Evolutionary conservation across 2,797 vertebrate species (phyloP).

Genomic region (Oceanodroma leucorhoa): DNA sequence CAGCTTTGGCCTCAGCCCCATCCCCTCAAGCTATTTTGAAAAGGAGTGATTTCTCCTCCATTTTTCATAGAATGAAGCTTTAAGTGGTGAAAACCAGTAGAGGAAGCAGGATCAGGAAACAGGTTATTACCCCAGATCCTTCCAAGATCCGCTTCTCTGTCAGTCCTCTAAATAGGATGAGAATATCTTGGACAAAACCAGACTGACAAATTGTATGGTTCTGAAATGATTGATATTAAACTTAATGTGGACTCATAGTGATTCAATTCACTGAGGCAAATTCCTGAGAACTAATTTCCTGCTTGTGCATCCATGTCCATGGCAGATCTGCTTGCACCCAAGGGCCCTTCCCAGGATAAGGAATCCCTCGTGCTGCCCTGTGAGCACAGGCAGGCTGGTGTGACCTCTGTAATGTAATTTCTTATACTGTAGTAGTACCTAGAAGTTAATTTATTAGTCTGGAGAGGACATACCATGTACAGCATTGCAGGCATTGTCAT

Average conservation of each 20-base stretch:
- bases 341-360: background rate
- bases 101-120: background rate
- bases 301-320: background rate
- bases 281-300: background rate
- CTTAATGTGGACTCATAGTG: background rate
- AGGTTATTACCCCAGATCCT: background rate
- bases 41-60: background rate
- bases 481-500: background rate
- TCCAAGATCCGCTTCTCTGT: background rate
- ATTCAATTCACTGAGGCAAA: background rate
- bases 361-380: background rate
- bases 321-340: background rate
- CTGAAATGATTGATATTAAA: background rate
- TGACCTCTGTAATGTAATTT: background rate
- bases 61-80: background rate
- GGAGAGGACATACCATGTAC: background rate
- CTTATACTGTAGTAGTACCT: background rate
- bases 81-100: background rate
- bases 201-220: background rate
- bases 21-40: background rate
- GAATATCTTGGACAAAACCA: background rate
- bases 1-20: background rate
- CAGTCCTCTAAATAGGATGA: background rate
- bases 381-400: background rate
- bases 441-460: background rate